Evolutionary conservation across 1,140 invertebrate species (phyloP).

Genomic region (Tetragonula clypearis): DNA sequence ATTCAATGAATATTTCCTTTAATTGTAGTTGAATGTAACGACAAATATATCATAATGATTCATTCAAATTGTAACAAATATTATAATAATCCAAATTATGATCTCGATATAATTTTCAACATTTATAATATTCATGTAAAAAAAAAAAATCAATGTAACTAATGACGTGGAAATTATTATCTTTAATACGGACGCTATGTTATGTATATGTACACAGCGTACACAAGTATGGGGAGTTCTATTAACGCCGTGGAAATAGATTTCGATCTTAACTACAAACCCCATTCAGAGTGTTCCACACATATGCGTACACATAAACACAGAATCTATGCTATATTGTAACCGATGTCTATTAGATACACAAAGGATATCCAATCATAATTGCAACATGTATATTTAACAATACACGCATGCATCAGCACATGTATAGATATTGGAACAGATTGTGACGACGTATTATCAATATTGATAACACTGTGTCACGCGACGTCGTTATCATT

Average conservation of each 20-base stretch:
- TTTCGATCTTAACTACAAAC: background rate
- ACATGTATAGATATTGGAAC: background rate
- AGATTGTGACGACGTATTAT: background rate
- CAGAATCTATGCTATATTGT: background rate
- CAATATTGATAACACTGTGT: background rate
- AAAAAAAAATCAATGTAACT: too few relatives aligned
- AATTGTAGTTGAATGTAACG: too few relatives aligned
- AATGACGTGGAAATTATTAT: background rate
- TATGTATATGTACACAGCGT: background rate
- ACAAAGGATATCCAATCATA: constrained; percentile 17
- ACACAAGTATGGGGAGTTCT: background rate
- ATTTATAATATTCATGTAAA: too few relatives aligned
- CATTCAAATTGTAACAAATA: too few relatives aligned
- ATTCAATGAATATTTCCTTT: too few relatives aligned
- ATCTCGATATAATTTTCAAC: too few relatives aligned
- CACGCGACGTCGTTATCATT: too few relatives aligned
- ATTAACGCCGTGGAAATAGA: background rate
- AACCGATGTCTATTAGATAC: background rate
- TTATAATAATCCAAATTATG: too few relatives aligned
- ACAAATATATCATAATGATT: too few relatives aligned
- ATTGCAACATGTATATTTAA: background rate
- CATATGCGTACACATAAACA: background rate
- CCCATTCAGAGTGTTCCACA: background rate
- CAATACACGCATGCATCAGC: background rate
- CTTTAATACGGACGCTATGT: background rate